Conservation (phyloP, 2,888 invertebrate species). For the Drosophila nr. perissopoda region DNA sequence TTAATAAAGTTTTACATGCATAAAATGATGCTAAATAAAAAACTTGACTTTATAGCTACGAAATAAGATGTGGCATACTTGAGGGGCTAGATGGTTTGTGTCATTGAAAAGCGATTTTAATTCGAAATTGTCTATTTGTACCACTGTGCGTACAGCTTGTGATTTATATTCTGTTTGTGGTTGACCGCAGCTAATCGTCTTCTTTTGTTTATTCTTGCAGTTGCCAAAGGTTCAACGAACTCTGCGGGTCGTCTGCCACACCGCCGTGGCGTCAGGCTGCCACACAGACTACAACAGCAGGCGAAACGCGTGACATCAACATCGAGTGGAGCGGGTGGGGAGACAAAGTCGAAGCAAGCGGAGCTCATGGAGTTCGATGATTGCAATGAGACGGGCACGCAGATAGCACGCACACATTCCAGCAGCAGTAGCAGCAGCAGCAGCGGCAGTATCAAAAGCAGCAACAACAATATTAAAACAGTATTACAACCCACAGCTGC, state of each 20-base stretch:
- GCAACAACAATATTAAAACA: conserved; percentile 53
- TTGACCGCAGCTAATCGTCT: conserved; percentile 4
- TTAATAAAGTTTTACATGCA: not conserved
- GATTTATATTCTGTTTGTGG: conserved; percentile 5
- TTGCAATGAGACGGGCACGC: conserved; percentile 13
- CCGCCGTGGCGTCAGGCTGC: conserved; percentile 33
- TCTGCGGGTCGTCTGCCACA: conserved; percentile 39
- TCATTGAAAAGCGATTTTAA: not conserved
- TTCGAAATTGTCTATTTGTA: not conserved
- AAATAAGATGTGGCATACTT: conserved; percentile 30
- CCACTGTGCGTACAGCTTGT: conserved; percentile 6
- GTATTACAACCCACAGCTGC: conserved; percentile 68
- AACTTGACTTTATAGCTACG: not conserved
- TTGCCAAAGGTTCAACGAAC: conserved; percentile 65
- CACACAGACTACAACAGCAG: conserved; percentile 29
- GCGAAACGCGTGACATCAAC: conserved; percentile 31
- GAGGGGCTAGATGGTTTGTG: conserved; percentile 5
- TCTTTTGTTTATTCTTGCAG: conserved; percentile 53
- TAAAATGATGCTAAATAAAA: not conserved
- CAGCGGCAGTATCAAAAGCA: conserved; percentile 26
- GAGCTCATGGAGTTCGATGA: conserved; percentile 32
- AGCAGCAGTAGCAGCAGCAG: conserved; percentile 32
- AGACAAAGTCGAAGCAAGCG: conserved; percentile 11
- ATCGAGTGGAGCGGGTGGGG: conserved; percentile 19
- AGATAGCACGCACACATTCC: conserved; percentile 44